phyloP scores from a whole-genome alignment of 2,888 invertebrate genomes.

The Hanleya hanleyi region DNA sequence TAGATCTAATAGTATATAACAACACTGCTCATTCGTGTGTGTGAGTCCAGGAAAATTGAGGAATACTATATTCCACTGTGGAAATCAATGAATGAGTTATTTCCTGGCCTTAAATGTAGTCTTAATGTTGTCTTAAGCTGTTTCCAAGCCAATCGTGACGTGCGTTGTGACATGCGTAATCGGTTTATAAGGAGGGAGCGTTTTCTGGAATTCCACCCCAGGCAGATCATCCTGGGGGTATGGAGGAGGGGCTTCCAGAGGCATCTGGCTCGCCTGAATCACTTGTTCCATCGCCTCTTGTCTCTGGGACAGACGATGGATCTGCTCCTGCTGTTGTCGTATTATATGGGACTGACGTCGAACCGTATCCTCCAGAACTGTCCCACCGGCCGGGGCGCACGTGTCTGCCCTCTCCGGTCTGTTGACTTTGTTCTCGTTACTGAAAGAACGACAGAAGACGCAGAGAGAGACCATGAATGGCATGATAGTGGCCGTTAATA shows the following conservation, averaged over 20 bases:
- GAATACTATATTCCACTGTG: too few species aligned
- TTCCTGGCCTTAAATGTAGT: too few species aligned
- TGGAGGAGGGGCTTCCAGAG: not conserved
- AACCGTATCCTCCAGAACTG: not conserved
- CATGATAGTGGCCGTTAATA: not conserved
- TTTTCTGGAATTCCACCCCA: not conserved
- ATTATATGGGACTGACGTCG: not conserved
- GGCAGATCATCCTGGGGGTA: not conserved
- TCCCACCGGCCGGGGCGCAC: too few species aligned
- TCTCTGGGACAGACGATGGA: not conserved
- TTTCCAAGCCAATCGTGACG: not conserved
- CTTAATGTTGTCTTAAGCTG: too few species aligned
- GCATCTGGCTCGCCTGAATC: slow-evolving; percentile 1
- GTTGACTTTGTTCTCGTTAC: not conserved
- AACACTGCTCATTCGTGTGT: too few species aligned
- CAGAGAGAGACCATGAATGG: not conserved
- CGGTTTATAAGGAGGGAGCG: not conserved
- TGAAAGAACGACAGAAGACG: not conserved
- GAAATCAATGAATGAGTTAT: too few species aligned
- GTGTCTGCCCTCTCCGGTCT: too few species aligned
- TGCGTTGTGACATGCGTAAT: not conserved
- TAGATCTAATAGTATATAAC: too few species aligned
- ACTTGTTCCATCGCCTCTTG: not conserved
- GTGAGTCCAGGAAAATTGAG: too few species aligned
- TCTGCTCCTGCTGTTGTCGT: slow-evolving; percentile 5